A percentile compares a stretch with the other conserved stretches of the same genome.
phyloP scores from a whole-genome alignment of 2,113 vertebrate genomes.

The Halcyon senegalensis region DNA sequence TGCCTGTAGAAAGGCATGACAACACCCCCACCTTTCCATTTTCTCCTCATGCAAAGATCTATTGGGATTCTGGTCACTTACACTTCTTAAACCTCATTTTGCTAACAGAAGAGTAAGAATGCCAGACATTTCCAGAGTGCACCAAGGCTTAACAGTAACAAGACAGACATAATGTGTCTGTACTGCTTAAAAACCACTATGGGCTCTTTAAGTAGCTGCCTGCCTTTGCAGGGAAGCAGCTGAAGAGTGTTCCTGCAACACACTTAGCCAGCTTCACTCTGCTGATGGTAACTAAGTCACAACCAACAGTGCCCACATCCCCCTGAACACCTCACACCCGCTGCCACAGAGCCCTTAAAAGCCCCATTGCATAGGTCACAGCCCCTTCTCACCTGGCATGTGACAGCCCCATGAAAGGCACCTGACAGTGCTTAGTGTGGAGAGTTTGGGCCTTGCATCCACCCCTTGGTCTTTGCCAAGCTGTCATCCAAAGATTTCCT shows the following conservation, averaged over 20 bases:
- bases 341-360: background rate
- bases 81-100: slow-evolving; percentile 9
- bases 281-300: background rate
- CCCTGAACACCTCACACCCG: background rate
- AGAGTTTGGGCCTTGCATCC: background rate
- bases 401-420: background rate
- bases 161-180: background rate
- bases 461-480: background rate
- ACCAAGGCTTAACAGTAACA: slow-evolving; percentile 14
- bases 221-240: background rate
- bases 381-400: background rate
- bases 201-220: background rate
- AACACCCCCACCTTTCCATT: background rate
- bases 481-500: background rate
- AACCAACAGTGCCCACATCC: background rate
- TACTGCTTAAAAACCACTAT: background rate
- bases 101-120: background rate
- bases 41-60: background rate
- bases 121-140: background rate
- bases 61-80: background rate
- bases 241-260: background rate
- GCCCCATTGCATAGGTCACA: background rate
- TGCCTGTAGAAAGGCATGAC: background rate
- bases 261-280: background rate
- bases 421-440: background rate